phyloP scores from a whole-genome alignment of 2,888 invertebrate genomes.

The Halictus quadricinctus region DNA sequence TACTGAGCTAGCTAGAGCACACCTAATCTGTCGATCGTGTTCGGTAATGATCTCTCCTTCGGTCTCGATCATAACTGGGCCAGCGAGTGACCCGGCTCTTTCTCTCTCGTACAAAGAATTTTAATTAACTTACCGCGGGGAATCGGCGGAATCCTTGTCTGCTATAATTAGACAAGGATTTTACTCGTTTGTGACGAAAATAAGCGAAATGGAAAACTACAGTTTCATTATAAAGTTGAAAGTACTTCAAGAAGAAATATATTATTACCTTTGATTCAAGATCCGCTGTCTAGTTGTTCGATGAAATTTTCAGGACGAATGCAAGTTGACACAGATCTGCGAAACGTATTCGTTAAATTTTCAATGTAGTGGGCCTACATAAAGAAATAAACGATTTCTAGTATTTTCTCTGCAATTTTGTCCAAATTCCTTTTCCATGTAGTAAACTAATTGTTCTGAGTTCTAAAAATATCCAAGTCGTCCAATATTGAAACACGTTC shows the following conservation, averaged over 20 bases:
- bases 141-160: not conserved
- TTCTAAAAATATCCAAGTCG: no score
- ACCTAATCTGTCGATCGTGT: slow-evolving; percentile 60
- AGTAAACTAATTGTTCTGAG: no score
- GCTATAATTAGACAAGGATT: not conserved
- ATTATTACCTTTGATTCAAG: no score
- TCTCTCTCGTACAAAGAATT: slow-evolving; percentile 40
- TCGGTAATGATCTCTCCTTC: slow-evolving; percentile 64
- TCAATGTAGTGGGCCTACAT: no score
- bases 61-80: slow-evolving; percentile 58
- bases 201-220: not conserved
- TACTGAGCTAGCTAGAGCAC: slow-evolving; percentile 54
- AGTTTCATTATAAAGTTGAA: not conserved
- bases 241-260: not conserved
- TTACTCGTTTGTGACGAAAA: no score
- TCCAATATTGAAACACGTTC: no score
- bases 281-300: no score
- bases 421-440: no score
- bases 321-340: not conserved
- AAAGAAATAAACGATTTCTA: no score
- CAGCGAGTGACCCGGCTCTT: slow-evolving; percentile 32
- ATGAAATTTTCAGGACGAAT: no score
- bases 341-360: not conserved
- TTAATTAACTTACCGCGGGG: slow-evolving; percentile 17
- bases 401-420: no score